Evolutionary conservation across 2,888 invertebrate genomes (phyloP), one percentile per base, ranked within the genome.

Genomic region (Oligia strigilis): DNA sequence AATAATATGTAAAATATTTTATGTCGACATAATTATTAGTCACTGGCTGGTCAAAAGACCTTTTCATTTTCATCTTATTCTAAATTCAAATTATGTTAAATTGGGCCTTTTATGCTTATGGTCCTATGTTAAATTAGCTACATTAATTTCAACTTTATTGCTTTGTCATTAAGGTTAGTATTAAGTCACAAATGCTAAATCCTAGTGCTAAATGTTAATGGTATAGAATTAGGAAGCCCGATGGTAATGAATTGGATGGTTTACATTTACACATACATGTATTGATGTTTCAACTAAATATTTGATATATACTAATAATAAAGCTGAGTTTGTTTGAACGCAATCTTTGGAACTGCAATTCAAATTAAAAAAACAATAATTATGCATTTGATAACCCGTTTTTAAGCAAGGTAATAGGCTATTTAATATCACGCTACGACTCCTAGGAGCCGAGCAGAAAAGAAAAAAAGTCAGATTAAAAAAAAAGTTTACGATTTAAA

Each of bases 31-130:
- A 49, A 52, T 49, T 36, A 66, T 67, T 70, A 52, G 40, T 62
- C 66, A 86, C 66, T 78, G 83, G 70, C 69, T 49, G 78, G 85
- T 87, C 87, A 84, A 87, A 23, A 87, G 74, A 87, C 86, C 84
- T 13, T 77, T 66, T 69, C n/a, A 58, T 43, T 58, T 58, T 58
- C 4, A 43, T 46, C 70, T 81, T 85, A 79, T 70, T 71, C 60
- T 84, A 82, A 60, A 77, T 74, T 78, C 23, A 84, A 74, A 74
- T 55, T 62, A 69, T 46, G 62, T 81, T 9, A 72, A 84, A 82
- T 83, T 83, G 79, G 79, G 77, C 85, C 60, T 76, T 80, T 77
- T 77, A 46, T 69, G 60, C 79, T 75, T 84, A 88, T 69, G 29
- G 36, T 77, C 58, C 66, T 81, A 85, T 46, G 23, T 82, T 46